These are phyloP conservation scores for Chaunax sp. DNA, from an alignment of 2,797 vertebrate species.

Conservation along the genomic window DNA sequence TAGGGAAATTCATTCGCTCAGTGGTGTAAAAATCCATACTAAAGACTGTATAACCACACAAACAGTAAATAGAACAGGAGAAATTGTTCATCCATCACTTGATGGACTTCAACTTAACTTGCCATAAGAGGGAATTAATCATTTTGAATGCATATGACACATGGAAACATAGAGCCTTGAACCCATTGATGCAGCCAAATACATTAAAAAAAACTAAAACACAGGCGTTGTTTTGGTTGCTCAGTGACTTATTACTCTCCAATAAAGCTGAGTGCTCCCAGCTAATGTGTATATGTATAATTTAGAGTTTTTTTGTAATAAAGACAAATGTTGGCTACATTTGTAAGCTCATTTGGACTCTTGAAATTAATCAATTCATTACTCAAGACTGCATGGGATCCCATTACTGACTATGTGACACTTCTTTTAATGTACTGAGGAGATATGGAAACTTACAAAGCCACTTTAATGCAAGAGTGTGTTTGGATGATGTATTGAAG, in stretches of 20 bases:
- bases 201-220: constrained; percentile 17
- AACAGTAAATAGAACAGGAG: not conserved
- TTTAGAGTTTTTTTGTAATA: constrained; percentile 52
- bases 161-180: not conserved
- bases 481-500: constrained; percentile 58
- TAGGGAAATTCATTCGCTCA: not conserved
- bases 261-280: constrained; percentile 49
- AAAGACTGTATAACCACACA: too few relatives aligned
- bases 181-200: constrained; percentile 16
- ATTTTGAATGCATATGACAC: constrained; percentile 7
- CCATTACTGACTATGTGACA: constrained; percentile 59
- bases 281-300: constrained; percentile 53
- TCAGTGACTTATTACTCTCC: constrained; percentile 47
- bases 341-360: constrained; percentile 58
- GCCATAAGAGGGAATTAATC: not conserved
- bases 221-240: constrained; percentile 19
- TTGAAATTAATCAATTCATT: constrained; percentile 62
- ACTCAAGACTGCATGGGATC: constrained; percentile 52
- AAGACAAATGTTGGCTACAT: constrained; percentile 65
- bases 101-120: not conserved
- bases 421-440: constrained; percentile 57
- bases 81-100: not conserved
- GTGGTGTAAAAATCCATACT: too few relatives aligned
- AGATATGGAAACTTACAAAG: constrained; percentile 57
- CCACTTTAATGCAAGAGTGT: constrained; percentile 55